Evolutionary conservation across 2,113 vertebrate species (phyloP), one percentile per base, ranked within the genome.

Genomic region (Labeo rohita): DNA sequence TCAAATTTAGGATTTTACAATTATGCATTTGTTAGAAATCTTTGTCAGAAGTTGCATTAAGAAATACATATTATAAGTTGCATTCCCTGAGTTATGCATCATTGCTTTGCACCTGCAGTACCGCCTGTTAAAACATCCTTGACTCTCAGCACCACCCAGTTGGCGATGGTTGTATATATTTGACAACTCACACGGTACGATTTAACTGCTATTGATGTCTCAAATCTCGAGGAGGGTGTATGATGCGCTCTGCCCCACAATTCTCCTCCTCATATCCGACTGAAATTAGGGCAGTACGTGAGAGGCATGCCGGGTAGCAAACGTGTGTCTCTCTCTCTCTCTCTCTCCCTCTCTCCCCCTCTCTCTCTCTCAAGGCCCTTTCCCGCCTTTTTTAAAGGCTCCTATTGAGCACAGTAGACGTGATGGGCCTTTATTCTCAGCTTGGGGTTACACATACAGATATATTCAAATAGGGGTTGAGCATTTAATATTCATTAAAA

Each of bases 231-330:
- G 49, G 83, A 81, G 54, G 78, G 49, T 66, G 79, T 85, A 21
- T 80, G 70, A 88, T 73, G 36, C 45, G 59, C 8, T 89, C 81
- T 88, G 65, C 83, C 79, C 70, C 56, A 66, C 56, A 68, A 70
- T 89, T 59, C 18, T 90, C 43, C 89, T 87, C 61, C 90, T 84
- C 43, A 88, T 78, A 87, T 43, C 49, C 54, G 2, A 43, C 89
- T 87, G 88, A 88, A 92, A 92, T 88, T 91, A 90, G 90, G 89
- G 86, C 91, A 93, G 50, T 88, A 92, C 63, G 84, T 93, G 91
- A 93, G 87, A 84, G 77, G 86, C 88, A 90, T 92, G 88, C 80
- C 21, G 10, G 49, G 39, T 28, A 43, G 52, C 63, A 70, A 52
- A 72, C 39, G 4, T 56, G 28, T 39, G 21, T n/a, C 11, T 54